Base-by-base conservation (phyloP, 92 coral and sea anemone genomes). In the Plumapathes pennacea region DNA sequence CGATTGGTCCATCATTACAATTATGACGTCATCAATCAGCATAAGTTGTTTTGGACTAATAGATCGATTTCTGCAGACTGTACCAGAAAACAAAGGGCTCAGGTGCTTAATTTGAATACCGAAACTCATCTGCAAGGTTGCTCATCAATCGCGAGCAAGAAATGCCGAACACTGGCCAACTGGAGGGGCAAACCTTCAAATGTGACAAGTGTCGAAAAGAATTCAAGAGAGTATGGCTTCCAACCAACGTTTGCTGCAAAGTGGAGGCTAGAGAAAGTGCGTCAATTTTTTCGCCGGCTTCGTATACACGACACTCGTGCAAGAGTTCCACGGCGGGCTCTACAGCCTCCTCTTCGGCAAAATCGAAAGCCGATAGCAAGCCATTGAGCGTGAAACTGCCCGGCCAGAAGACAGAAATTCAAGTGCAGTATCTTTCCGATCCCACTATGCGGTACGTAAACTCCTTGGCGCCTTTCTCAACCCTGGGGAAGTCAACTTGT, bases 151-250 rank as follows among this genome's bases (percentile, higher is more conserved):
- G n/a, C 38, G 57, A 48, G 50, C 25, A 9, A 40, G 41, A 50
- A 54, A 94, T 94, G 99, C 96, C 99, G 7, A 88, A 77, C 47
- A 90, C 96, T 4, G 96, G 96, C 0, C 96, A 87, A 46, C 59
- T 85, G 12, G 27, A 67, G 2, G 88, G 95, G 15, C 89, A 81
- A 66, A 59, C 82, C 2, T 88, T 60, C 60, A 94, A 94, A 38
- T 94, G 99, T 32, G 78, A 84, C 2, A 32, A 66, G 19, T 94
- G 99, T 37, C 82, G 96, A 43, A 84, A 77, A 69, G 85, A 94
- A 17, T 94, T 94, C 53, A 69, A 60, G n/a, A 25, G 46, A 5
- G 96, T 88, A 4, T 94, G 99, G 99, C 50, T 94, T 48, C 99
- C 99, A 14, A 84, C 90, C 49, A 94, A 88, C 37, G 48, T 80